A percentile compares a stretch with the other conserved stretches of the same genome.
Conservation (phyloP, 2,113 vertebrate species). For the Coreoperca whiteheadi region DNA sequence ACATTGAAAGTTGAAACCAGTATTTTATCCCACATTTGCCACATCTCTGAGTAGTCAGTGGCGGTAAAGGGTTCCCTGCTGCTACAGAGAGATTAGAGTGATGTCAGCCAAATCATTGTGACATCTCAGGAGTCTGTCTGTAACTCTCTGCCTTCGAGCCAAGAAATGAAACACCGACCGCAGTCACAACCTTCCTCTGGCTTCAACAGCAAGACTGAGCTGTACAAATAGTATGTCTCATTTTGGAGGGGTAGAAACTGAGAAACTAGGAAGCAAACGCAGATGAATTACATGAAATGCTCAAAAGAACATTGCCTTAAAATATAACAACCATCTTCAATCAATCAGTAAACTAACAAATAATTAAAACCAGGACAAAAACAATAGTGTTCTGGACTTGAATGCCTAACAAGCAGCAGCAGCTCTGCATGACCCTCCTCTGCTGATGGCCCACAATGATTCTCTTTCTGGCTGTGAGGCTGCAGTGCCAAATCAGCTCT, state of each 20-base stretch:
- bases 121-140: slow-evolving; percentile 51
- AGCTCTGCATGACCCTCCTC: slow-evolving; percentile 61
- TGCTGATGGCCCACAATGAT: slow-evolving; percentile 65
- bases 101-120: slow-evolving; percentile 56
- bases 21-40: slow-evolving; percentile 16
- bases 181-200: slow-evolving; percentile 46
- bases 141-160: slow-evolving; percentile 54
- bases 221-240: neutral
- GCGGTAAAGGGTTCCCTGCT: slow-evolving; percentile 46
- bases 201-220: slow-evolving; percentile 15
- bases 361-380: slow-evolving; percentile 47
- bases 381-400: slow-evolving; percentile 50
- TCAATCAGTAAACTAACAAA: slow-evolving; percentile 31
- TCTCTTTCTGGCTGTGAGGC: slow-evolving; percentile 64
- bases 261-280: slow-evolving; percentile 4
- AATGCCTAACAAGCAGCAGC: slow-evolving; percentile 59
- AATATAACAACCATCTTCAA: slow-evolving; percentile 1
- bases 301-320: slow-evolving; percentile 1
- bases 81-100: slow-evolving; percentile 36
- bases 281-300: neutral
- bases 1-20: neutral
- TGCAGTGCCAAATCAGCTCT: slow-evolving; percentile 58
- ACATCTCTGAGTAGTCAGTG: slow-evolving; percentile 51
- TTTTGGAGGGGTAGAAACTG: neutral
- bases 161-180: slow-evolving; percentile 35